Evolutionary conservation across 2,888 invertebrate genomes (phyloP).

Genomic region (Lampropteryx suffumata): DNA sequence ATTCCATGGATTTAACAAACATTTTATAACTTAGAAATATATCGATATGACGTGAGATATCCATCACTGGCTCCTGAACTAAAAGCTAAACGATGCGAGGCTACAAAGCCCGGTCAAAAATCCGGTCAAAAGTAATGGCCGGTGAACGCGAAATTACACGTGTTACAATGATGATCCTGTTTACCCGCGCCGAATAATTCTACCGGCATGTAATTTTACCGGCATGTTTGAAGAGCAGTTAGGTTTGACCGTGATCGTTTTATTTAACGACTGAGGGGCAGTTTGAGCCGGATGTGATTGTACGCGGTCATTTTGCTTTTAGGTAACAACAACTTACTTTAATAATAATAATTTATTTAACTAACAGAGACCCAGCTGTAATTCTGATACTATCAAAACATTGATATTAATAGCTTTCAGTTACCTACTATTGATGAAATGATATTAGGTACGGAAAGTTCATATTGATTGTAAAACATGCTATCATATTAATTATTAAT

Average conservation of each 20-base stretch:
- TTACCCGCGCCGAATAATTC: conserved; percentile 64
- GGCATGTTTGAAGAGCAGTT: conserved; percentile 64
- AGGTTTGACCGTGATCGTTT: conserved; percentile 66
- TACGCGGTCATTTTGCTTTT: conserved; percentile 46
- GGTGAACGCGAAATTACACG: conserved; percentile 75
- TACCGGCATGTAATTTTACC: conserved; percentile 43
- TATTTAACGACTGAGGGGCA: conserved; percentile 53
- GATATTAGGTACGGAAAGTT: too few species aligned
- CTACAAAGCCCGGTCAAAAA: conserved; percentile 30
- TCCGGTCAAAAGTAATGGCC: conserved; percentile 72
- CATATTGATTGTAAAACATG: too few species aligned
- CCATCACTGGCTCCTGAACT: neutral
- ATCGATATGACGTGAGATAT: conserved; percentile 1
- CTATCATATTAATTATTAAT: too few species aligned
- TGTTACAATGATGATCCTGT: conserved; percentile 76
- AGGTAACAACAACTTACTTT: neutral
- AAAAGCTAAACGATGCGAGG: neutral
- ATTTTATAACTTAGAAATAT: too few species aligned
- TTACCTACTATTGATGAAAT: too few species aligned
- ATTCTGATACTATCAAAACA: too few species aligned
- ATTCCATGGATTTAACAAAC: too few species aligned
- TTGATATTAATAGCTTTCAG: too few species aligned
- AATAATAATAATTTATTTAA: too few species aligned
- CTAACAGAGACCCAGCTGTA: too few species aligned
- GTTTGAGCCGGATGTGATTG: conserved; percentile 41